phyloP scores from a whole-genome alignment of 2,113 vertebrate species.

The Rhinolophus ferrumequinum region DNA sequence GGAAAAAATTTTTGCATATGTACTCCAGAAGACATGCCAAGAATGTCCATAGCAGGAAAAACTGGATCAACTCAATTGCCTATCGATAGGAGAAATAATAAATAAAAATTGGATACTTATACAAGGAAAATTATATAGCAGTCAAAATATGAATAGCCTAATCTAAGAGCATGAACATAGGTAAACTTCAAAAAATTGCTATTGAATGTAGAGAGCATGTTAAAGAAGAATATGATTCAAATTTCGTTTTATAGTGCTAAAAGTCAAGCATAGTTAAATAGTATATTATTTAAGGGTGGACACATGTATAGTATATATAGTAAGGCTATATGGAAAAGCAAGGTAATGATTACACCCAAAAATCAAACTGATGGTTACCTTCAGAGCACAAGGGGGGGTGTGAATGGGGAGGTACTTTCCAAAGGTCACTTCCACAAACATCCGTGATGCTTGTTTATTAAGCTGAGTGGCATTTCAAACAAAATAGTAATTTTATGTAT shows the following conservation, averaged over 20 bases:
- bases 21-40: background rate
- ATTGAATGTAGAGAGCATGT: background rate
- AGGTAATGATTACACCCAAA: background rate
- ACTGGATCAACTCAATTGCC: background rate
- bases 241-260: background rate
- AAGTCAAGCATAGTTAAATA: background rate
- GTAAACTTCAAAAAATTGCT: background rate
- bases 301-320: background rate
- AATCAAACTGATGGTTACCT: background rate
- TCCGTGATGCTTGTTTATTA: background rate
- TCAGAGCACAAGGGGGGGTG: background rate
- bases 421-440: background rate
- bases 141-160: background rate
- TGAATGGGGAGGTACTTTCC: background rate
- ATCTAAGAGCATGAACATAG: background rate
- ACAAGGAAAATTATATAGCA: background rate
- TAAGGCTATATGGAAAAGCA: background rate
- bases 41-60: background rate
- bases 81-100: background rate
- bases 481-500: background rate
- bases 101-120: background rate
- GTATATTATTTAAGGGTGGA: background rate
- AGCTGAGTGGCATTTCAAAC: background rate
- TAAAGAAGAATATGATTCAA: background rate
- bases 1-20: background rate